A percentile compares a stretch with the other conserved stretches of the same genome.
Conservation (phyloP, 1,140 invertebrate species). For the Asobara japonica region DNA sequence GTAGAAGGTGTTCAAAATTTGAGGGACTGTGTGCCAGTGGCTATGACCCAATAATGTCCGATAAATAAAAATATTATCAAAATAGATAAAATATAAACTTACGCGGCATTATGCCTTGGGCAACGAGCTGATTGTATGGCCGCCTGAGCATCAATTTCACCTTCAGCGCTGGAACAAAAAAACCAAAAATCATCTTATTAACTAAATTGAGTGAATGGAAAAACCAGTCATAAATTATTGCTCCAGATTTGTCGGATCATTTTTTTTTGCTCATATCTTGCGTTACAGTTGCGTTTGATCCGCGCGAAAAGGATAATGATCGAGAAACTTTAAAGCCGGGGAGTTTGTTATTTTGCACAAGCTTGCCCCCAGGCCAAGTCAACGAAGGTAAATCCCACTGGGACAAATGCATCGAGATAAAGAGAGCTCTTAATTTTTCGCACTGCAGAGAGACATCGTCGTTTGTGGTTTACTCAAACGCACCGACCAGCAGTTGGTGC, state of each 20-base stretch:
- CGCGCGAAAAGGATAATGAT: constrained; percentile 30
- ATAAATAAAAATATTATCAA: constrained; percentile 27
- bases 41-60: constrained; percentile 15
- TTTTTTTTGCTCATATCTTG: neutral
- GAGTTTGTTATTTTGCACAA: constrained; percentile 6
- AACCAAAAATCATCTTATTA: constrained; percentile 56
- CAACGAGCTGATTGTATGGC: constrained; percentile 93
- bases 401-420: constrained; percentile 31
- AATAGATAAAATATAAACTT: constrained; percentile 70
- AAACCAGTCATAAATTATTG: constrained; percentile 1
- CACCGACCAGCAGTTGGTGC: neutral
- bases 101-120: constrained; percentile 98
- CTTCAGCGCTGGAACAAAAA: constrained; percentile 86
- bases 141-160: constrained; percentile 95
- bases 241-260: neutral
- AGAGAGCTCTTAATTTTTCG: constrained; percentile 37
- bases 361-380: neutral
- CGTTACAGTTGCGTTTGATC: constrained; percentile 13
- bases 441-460: constrained; percentile 6
- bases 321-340: constrained; percentile 18
- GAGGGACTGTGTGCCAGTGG: no score
- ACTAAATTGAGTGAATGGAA: constrained; percentile 27
- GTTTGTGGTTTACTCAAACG: constrained; percentile 23
- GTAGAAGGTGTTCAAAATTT: no score
- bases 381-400: constrained; percentile 19